Conservation (phyloP, 2,888 invertebrate species). For the Philereme transversata region DNA sequence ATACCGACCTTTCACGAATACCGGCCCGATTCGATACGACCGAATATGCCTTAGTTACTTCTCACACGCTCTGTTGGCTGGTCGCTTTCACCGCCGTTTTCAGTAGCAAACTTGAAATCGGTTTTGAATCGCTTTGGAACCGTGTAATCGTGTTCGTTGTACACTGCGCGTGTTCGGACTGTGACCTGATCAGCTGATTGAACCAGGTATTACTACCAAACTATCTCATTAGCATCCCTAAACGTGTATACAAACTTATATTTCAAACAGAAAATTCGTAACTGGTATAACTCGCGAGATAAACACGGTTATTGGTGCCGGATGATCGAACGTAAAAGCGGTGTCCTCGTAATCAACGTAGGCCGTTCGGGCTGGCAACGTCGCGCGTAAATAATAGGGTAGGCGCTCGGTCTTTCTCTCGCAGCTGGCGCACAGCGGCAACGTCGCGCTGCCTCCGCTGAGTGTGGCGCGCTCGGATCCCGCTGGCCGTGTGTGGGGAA, state of each 20-base stretch:
- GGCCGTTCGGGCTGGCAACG: constrained; percentile 79
- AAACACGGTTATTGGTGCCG: constrained; percentile 64
- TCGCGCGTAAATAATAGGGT: constrained; percentile 84
- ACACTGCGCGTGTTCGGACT: constrained; percentile 33
- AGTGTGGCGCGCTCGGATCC: constrained; percentile 51
- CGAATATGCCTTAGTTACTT: constrained; percentile 83
- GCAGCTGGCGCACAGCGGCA: constrained; percentile 81
- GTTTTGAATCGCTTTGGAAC: constrained; percentile 35
- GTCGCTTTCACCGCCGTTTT: constrained; percentile 72
- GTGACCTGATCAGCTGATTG: constrained; percentile 38
- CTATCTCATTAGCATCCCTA: constrained; percentile 21
- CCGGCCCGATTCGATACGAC: constrained; percentile 81
- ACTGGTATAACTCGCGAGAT: constrained; percentile 46
- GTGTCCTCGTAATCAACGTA: constrained; percentile 84
- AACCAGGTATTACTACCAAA: constrained; percentile 51
- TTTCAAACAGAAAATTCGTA: constrained; percentile 41
- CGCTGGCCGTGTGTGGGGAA: constrained; percentile 54
- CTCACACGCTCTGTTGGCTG: constrained; percentile 69
- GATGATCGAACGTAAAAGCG: constrained; percentile 82
- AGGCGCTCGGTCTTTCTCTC: constrained; percentile 82
- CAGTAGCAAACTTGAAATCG: constrained; percentile 53
- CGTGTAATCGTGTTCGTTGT: constrained; percentile 36
- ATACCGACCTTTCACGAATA: constrained; percentile 81
- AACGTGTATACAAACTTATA: constrained; percentile 34
- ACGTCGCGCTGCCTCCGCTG: constrained; percentile 73